Base-by-base conservation (phyloP, 2,888 invertebrate species). In the Dascillus cervinus region DNA sequence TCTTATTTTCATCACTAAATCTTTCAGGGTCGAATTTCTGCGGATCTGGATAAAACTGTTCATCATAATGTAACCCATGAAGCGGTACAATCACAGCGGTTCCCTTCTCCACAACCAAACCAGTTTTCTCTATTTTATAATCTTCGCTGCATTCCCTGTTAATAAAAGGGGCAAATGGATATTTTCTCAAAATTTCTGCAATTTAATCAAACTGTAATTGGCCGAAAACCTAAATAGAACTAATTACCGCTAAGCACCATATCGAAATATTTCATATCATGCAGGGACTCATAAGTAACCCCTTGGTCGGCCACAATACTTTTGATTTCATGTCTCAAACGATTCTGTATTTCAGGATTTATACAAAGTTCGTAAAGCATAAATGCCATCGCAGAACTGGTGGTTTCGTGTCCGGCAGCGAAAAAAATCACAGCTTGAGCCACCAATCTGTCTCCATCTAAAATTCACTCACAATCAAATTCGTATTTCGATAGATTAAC, bases 341-440 rank as follows among this genome's bases (percentile, higher is more conserved):
- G 67, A 1, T 64, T 53, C 37, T 75, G 74, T 5, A 70, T 49
- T 3, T 66, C 57, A 3, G 47, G 55, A 41, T 70, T 50, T 1
- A 52, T 29, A 1, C 71, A 67, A 3, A 75, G 43, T 33, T 67
- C 62, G 42, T 68, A 70, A 0, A 65, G 47, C 1, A 65, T 49
- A 31, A 66, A 69, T 4, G 62, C 57, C 19, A 72, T 47, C 0
- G 66, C 58, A 1, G 66, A 60, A 11, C 69, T 67, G 0, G 71
- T 69, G 1, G 72, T 72, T 46, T 72, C 72, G 41, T 65, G 70
- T 2, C 72, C 72, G 12, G 71, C 73, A 1, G 66, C 38, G 41
- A 70, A 71, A 44, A 73, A 71, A 1, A 70, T 62, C 1, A 70
- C 49, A 1, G 66, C 59, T 35, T 71, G 68, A 0, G 70, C 56